These are phyloP conservation scores for Saturnia pavonia DNA, from an alignment of 2,888 invertebrate genomes.

Conservation along the genomic window DNA sequence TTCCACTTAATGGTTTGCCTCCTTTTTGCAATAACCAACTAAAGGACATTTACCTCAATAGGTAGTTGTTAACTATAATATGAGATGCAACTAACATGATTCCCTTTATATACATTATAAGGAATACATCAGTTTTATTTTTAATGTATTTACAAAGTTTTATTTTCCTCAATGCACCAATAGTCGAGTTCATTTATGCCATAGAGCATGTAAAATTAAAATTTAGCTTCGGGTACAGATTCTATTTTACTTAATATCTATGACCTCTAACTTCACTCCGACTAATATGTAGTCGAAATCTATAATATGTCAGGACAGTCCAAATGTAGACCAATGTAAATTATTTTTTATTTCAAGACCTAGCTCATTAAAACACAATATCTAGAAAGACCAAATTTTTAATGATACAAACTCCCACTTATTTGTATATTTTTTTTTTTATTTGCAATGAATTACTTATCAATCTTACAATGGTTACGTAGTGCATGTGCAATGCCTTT, in stretches of 20 bases:
- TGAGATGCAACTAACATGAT: not conserved
- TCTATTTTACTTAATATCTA: too few species aligned
- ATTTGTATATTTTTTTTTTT: not conserved
- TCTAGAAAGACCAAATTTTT: not conserved
- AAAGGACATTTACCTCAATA: not conserved
- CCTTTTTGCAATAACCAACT: not conserved
- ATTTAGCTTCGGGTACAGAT: too few species aligned
- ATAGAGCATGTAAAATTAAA: too few species aligned
- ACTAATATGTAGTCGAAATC: too few species aligned
- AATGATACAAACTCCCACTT: not conserved
- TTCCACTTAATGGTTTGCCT: not conserved
- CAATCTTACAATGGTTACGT: not conserved
- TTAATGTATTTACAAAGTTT: too few species aligned
- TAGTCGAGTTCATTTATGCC: too few species aligned
- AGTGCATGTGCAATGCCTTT: conserved; percentile 13
- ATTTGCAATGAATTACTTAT: not conserved
- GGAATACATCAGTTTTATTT: too few species aligned
- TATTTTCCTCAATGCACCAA: too few species aligned
- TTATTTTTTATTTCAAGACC: too few species aligned
- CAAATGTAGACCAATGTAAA: too few species aligned
- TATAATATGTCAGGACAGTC: too few species aligned
- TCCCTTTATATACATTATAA: not conserved
- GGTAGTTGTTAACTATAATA: not conserved
- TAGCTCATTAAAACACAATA: not conserved
- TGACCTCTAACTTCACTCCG: too few species aligned